Evolutionary conservation across 2,113 vertebrate genomes (phyloP), one percentile per base, ranked within the genome.

Genomic region (Lonchura striata): DNA sequence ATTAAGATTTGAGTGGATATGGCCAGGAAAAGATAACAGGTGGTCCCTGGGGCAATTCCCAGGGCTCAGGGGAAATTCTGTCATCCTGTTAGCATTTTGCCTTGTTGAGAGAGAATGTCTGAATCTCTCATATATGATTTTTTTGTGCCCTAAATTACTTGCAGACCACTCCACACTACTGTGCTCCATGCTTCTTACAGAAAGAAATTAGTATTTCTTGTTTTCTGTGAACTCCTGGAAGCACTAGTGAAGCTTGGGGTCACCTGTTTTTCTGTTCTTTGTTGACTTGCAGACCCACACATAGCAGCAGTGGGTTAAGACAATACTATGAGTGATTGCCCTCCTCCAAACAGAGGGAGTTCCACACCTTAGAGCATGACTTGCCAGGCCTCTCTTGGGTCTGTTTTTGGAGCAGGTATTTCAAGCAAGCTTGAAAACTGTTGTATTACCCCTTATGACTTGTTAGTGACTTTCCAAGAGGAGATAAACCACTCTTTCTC

Each of bases 21-120:
- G 47, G 7, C 31, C 49, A 68, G 39, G 31, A 78, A 77, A 89
- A 66, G 37, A 60, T 76, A 70, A 25, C 16, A 39, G 6, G 17
- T 49, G 35, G 35, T 65, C n/a, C 12, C 37, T 46, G 27, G 42
- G 23, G 15, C 27, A 82, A 31, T 72, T 60, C 22, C 22, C 9
- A 49, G 44, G 27, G 22, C 44, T 31, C 1, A 47, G 52, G 56
- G 27, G 64, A 85, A 68, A 76, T 49, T 23, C 11, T 42, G 7
- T 74, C 1, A 0, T 18, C 25, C 4, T 33, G 10, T 54, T 54
- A 71, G 39, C 0, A 0, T 24, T 76, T 27, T 4, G 22, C 8
- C 16, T 64, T 49, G 23, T 15, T 60, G 33, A 64, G 37, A 76
- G 31, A 72, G 19, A 74, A 37, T 21, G 13, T 63, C 78, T 22